Percentiles rank a stretch among this genome's conserved stretches.
These are phyloP conservation scores for Notocelia uddmanniana DNA, from an alignment of 2,888 invertebrate genomes.

Conservation along the genomic window DNA sequence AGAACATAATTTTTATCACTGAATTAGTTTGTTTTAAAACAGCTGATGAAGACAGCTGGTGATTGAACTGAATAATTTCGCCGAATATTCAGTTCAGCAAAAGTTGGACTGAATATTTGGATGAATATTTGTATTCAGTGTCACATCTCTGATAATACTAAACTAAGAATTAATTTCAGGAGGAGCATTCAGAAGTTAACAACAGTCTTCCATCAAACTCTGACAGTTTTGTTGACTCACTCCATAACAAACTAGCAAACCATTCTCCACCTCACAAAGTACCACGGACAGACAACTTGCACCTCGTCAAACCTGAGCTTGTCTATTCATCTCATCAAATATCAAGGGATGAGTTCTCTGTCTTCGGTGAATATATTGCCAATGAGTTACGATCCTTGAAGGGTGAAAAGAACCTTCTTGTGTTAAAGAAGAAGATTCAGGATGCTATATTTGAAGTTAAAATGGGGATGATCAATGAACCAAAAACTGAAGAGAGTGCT, in stretches of 20 bases:
- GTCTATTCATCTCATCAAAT: constrained; percentile 54
- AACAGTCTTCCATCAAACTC: constrained; percentile 56
- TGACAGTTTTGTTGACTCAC: constrained; percentile 54
- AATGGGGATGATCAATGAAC: constrained; percentile 83
- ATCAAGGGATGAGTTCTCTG: constrained; percentile 83
- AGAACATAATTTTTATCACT: too few relatives aligned
- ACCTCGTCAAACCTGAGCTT: constrained; percentile 62
- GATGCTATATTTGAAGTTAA: constrained; percentile 87
- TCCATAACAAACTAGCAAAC: constrained; percentile 64
- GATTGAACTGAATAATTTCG: too few relatives aligned
- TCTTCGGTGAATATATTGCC: constrained; percentile 87
- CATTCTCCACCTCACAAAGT: constrained; percentile 69
- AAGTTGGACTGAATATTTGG: too few relatives aligned
- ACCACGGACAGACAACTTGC: constrained; percentile 60
- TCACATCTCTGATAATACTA: too few relatives aligned
- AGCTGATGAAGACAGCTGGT: too few relatives aligned
- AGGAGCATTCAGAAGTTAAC: constrained; percentile 61
- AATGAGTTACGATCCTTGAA: constrained; percentile 85
- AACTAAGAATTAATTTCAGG: constrained; percentile 63
- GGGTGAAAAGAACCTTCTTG: constrained; percentile 83
- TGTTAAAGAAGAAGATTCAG: constrained; percentile 87
- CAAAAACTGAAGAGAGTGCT: constrained; percentile 59
- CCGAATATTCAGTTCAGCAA: too few relatives aligned
- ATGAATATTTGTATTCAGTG: too few relatives aligned
- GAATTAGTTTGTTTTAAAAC: too few relatives aligned